Evolutionary conservation across 2,113 vertebrate species (phyloP).

Genomic region (Gymnogyps californianus): DNA sequence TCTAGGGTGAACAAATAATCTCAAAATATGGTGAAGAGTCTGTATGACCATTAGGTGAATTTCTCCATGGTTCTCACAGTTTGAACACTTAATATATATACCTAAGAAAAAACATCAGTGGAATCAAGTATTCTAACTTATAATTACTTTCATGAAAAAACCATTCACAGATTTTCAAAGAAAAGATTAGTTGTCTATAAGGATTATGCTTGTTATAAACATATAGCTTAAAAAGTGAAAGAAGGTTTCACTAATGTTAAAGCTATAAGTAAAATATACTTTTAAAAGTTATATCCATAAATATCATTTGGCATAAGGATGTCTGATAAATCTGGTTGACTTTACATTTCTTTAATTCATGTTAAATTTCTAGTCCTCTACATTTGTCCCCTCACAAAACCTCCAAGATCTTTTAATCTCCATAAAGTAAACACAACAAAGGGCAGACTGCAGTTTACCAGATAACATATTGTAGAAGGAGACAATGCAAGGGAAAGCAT

Average conservation of each 20-base stretch:
- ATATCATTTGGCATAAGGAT: not conserved
- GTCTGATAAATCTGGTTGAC: not conserved
- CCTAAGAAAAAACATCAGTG: not conserved
- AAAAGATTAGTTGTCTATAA: not conserved
- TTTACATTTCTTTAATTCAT: not conserved
- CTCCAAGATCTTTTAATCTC: not conserved
- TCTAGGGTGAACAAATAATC: not conserved
- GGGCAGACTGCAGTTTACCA: not conserved
- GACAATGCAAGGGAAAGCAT: not conserved
- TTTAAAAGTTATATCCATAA: not conserved
- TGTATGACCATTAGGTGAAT: not conserved
- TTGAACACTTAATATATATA: not conserved
- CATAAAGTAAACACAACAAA: not conserved
- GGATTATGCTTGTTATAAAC: not conserved
- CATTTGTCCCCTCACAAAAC: not conserved
- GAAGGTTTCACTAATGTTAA: not conserved
- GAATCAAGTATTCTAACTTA: not conserved
- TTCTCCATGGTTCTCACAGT: not conserved
- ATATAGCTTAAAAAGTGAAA: not conserved
- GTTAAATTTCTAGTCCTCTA: not conserved
- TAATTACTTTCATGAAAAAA: not conserved
- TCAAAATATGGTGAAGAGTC: not conserved
- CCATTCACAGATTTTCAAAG: not conserved
- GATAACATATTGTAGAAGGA: not conserved
- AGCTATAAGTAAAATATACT: not conserved